Percentiles rank a stretch among this genome's conserved stretches.
phyloP scores from a whole-genome alignment of 2,797 vertebrate species.

The Danio albolineatus region DNA sequence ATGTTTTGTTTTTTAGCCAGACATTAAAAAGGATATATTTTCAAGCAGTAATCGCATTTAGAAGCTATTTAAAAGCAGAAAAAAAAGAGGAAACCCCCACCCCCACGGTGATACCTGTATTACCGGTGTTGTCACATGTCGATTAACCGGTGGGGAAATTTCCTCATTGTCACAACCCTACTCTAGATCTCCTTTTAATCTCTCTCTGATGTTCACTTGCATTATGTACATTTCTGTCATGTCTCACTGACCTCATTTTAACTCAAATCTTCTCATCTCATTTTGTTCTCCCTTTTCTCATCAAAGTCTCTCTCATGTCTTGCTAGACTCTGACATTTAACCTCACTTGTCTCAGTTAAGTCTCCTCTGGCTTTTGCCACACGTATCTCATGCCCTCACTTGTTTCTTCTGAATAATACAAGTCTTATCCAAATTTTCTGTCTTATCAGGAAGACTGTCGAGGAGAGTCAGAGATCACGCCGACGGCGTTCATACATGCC shows the following conservation, averaged over 20 bases:
- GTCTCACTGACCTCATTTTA: too few relatives aligned
- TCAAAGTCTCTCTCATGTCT: not conserved
- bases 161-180: too few relatives aligned
- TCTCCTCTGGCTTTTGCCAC: not conserved
- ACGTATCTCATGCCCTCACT: not conserved
- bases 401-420: not conserved
- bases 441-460: conserved; percentile 83
- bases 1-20: too few relatives aligned
- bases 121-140: too few relatives aligned
- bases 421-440: conserved; percentile 15
- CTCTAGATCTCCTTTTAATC: not conserved
- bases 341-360: not conserved
- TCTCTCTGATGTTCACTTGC: not conserved
- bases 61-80: too few relatives aligned
- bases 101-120: too few relatives aligned
- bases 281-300: not conserved
- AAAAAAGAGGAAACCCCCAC: too few relatives aligned
- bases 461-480: conserved; percentile 85
- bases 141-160: too few relatives aligned
- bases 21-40: too few relatives aligned
- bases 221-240: too few relatives aligned
- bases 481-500: conserved; percentile 75
- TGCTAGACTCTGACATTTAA: not conserved
- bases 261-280: too few relatives aligned
- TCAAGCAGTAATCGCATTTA: too few relatives aligned